phyloP scores from a whole-genome alignment of 2,888 invertebrate species.

The Drosophila niveifrons region DNA sequence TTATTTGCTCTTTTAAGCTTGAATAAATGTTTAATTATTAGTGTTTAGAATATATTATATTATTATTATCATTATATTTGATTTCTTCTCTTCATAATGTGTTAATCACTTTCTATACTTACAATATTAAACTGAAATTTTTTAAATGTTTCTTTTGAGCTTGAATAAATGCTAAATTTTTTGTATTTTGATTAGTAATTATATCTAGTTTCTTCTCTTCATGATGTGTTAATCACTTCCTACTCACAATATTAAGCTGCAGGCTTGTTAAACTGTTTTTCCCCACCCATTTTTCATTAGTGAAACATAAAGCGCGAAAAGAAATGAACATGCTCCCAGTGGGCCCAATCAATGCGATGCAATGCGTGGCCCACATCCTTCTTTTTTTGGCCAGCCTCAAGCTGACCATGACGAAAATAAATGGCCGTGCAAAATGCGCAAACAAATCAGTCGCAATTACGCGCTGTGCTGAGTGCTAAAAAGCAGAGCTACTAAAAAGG shows the following conservation, averaged over 20 bases:
- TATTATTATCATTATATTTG: too few relatives aligned
- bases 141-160: too few relatives aligned
- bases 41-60: too few relatives aligned
- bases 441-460: slow-evolving; percentile 78
- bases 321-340: slow-evolving; percentile 32
- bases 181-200: too few relatives aligned
- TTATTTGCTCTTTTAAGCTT: too few relatives aligned
- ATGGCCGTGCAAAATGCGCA: slow-evolving; percentile 73
- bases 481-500: background rate
- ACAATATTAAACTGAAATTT: too few relatives aligned
- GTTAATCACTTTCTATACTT: too few relatives aligned
- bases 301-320: background rate
- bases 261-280: background rate
- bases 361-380: slow-evolving; percentile 31
- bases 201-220: background rate
- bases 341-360: slow-evolving; percentile 48
- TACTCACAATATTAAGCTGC: background rate
- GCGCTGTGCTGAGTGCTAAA: slow-evolving; percentile 37
- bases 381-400: slow-evolving; percentile 41
- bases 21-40: too few relatives aligned
- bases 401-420: slow-evolving; percentile 73
- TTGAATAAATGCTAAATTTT: too few relatives aligned
- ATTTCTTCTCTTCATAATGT: too few relatives aligned
- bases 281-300: slow-evolving; percentile 8
- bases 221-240: slow-evolving; percentile 6